Conservation (phyloP, 2,888 invertebrate species). For the Agrotis puta region DNA sequence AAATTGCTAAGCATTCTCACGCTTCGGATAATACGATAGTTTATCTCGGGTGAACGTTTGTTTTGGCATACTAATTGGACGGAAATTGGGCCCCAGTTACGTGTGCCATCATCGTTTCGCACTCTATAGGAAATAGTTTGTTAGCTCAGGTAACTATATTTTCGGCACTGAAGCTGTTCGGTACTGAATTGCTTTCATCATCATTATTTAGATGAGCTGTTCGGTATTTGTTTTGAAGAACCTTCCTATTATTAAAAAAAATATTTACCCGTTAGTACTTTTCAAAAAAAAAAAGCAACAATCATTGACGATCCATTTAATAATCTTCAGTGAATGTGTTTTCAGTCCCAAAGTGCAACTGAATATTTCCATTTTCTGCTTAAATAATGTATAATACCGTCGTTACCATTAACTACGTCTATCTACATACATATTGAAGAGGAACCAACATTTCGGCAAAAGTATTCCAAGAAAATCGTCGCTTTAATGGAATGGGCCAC, state of each 20-base stretch:
- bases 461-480: constrained; percentile 23
- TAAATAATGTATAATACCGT: not conserved
- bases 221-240: not conserved
- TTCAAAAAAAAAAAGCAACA: no score
- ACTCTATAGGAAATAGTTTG: constrained; percentile 48
- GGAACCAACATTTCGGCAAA: constrained; percentile 2
- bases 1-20: constrained; percentile 55
- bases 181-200: not conserved
- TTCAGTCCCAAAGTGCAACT: not conserved
- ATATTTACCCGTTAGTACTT: no score
- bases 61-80: constrained; percentile 61
- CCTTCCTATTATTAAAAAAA: not conserved
- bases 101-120: constrained; percentile 45
- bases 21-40: constrained; percentile 55
- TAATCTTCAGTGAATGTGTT: no score
- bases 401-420: constrained; percentile 2
- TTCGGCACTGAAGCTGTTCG: constrained; percentile 15
- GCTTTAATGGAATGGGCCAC: constrained; percentile 37
- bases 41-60: constrained; percentile 59
- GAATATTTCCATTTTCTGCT: not conserved
- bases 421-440: constrained; percentile 20
- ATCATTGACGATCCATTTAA: no score
- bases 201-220: constrained; percentile 1
- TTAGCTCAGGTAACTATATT: constrained; percentile 43
- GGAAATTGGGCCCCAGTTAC: constrained; percentile 54